These are phyloP conservation scores for Rhincodon typus DNA, from an alignment of 2,797 vertebrate species.

Conservation along the genomic window DNA sequence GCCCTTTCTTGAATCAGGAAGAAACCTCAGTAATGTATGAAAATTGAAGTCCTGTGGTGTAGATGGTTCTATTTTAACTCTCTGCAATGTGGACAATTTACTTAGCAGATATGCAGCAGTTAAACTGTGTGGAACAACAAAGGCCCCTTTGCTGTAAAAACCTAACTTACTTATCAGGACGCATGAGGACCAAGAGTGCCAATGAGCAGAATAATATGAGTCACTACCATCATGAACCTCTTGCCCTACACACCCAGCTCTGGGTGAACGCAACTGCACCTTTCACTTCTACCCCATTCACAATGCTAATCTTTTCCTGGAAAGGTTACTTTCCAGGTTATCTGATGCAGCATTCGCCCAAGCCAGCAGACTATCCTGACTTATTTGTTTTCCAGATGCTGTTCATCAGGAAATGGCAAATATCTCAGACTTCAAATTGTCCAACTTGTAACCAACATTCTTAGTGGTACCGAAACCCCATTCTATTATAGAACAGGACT, in stretches of 20 bases:
- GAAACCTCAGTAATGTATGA: not conserved
- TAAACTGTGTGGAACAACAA: not conserved
- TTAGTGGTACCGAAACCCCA: no score
- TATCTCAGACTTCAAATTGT: no score
- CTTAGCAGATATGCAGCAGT: not conserved
- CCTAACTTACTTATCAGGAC: not conserved
- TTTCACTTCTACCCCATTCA: no score
- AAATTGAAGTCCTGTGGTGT: not conserved
- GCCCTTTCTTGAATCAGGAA: not conserved
- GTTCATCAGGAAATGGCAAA: no score
- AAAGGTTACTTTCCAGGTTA: not conserved
- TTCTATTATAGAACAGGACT: not conserved
- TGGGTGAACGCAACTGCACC: no score
- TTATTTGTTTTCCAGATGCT: no score
- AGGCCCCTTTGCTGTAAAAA: not conserved
- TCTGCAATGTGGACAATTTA: no score
- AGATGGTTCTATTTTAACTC: not conserved
- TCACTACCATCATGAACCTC: not conserved
- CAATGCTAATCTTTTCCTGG: not conserved
- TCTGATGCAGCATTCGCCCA: not conserved
- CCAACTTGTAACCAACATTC: no score
- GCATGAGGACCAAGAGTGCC: not conserved
- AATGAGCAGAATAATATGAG: not conserved
- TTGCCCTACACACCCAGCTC: not conserved
- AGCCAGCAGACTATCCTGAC: not conserved